Evolutionary conservation across 2,797 vertebrate species (phyloP).

Genomic region (Tragelaphus eurycerus): DNA sequence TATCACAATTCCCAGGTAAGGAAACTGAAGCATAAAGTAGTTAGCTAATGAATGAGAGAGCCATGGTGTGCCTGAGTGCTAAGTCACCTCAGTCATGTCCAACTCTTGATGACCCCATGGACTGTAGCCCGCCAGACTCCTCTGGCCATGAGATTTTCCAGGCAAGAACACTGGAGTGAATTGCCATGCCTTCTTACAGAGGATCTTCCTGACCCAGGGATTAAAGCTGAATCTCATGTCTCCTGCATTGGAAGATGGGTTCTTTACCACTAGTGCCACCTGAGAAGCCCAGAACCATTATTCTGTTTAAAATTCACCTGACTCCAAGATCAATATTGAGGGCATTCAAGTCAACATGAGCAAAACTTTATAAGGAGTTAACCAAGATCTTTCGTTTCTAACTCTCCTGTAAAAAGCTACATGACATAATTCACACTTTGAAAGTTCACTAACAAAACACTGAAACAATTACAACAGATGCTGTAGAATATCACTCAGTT

Average conservation of each 20-base stretch:
- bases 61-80: rapidly evolving
- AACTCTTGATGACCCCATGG: not conserved
- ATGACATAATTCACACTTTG: not conserved
- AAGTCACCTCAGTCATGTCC: not conserved
- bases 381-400: not conserved
- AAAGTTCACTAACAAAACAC: not conserved
- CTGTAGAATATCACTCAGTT: not conserved
- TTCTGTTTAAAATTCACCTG: not conserved
- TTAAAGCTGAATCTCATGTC: not conserved
- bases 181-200: not conserved
- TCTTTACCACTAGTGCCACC: not conserved
- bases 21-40: not conserved
- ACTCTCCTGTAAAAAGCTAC: not conserved
- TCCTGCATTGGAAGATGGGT: not conserved
- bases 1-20: conserved; percentile 27
- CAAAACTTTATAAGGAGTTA: not conserved
- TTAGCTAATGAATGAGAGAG: not conserved
- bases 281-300: not conserved
- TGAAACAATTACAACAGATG: not conserved
- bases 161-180: not conserved
- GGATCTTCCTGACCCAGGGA: not conserved
- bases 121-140: not conserved
- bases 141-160: not conserved
- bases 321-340: not conserved
- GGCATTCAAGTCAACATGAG: not conserved